Conservation (phyloP, 2,888 invertebrate genomes). For the Drosophila sordidula region DNA sequence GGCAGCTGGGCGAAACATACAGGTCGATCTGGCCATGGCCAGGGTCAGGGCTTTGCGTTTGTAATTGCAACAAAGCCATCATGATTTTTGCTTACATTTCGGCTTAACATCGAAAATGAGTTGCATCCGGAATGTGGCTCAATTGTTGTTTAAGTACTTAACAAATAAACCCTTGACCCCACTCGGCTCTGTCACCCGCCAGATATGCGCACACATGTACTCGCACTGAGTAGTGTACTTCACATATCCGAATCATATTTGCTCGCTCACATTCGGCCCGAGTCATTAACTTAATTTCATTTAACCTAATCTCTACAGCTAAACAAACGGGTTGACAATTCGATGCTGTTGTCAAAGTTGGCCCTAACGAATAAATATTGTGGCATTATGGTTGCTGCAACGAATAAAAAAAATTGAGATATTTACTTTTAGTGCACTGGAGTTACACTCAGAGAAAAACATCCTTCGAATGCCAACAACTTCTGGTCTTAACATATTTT, state of each 20-base stretch:
- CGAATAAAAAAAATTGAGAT: too few relatives aligned
- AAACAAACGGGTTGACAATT: neutral
- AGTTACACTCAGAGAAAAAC: too few relatives aligned
- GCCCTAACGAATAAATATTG: too few relatives aligned
- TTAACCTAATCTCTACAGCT: conserved; percentile 5
- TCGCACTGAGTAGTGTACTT: neutral
- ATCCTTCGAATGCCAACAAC: too few relatives aligned
- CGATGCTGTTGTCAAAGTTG: neutral
- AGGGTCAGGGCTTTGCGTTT: conserved; percentile 34
- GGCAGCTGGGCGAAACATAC: conserved; percentile 3
- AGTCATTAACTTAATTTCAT: conserved; percentile 19
- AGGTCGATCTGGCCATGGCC: neutral
- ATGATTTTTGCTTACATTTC: conserved; percentile 64
- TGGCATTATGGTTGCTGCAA: too few relatives aligned
- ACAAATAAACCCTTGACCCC: conserved; percentile 32
- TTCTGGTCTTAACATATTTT: too few relatives aligned
- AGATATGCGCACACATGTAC: neutral
- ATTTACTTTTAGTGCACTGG: too few relatives aligned
- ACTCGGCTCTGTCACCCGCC: too few relatives aligned
- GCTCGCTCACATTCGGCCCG: neutral
- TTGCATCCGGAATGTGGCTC: conserved; percentile 27
- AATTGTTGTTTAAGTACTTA: conserved; percentile 49
- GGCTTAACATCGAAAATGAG: conserved; percentile 54
- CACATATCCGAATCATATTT: neutral
- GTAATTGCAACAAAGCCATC: conserved; percentile 62